These are phyloP conservation scores for Prionailurus bengalensis DNA, from an alignment of 2,113 vertebrate species.

Conservation along the genomic window DNA sequence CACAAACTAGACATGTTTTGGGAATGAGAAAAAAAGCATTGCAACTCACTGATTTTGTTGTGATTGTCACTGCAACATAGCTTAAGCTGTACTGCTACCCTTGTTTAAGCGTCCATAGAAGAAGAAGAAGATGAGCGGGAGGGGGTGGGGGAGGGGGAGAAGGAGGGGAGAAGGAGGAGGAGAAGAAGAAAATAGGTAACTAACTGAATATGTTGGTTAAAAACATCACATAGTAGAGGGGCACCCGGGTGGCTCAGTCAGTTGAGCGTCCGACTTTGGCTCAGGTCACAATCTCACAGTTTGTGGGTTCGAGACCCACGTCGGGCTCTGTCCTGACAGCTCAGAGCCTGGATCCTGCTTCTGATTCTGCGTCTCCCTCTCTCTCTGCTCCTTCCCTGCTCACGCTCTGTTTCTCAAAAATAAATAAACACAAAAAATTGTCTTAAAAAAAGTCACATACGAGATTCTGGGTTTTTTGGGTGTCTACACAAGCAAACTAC, in stretches of 20 bases:
- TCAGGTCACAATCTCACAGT: too few species aligned
- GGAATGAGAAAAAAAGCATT: not conserved
- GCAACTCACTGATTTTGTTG: not conserved
- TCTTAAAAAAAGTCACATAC: not conserved
- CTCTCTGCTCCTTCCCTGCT: too few species aligned
- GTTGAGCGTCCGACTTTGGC: too few species aligned
- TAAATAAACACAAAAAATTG: too few species aligned
- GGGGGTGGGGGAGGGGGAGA: not conserved
- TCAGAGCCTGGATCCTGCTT: too few species aligned
- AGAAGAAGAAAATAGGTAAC: not conserved
- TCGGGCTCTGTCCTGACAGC: too few species aligned
- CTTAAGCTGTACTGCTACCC: not conserved
- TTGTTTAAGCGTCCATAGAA: not conserved
- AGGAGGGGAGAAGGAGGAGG: not conserved
- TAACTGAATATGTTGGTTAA: not conserved
- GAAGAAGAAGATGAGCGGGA: not conserved
- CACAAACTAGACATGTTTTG: rapidly evolving
- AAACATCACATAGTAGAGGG: not conserved
- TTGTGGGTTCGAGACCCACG: too few species aligned
- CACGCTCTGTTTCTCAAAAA: too few species aligned
- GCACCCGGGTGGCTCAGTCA: too few species aligned
- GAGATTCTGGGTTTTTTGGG: not conserved
- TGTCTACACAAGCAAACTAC: not conserved
- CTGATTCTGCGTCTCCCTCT: too few species aligned
- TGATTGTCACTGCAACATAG: not conserved